These are phyloP conservation scores for Agrypnia vestita DNA, from an alignment of 1,140 invertebrate genomes.

Conservation along the genomic window DNA sequence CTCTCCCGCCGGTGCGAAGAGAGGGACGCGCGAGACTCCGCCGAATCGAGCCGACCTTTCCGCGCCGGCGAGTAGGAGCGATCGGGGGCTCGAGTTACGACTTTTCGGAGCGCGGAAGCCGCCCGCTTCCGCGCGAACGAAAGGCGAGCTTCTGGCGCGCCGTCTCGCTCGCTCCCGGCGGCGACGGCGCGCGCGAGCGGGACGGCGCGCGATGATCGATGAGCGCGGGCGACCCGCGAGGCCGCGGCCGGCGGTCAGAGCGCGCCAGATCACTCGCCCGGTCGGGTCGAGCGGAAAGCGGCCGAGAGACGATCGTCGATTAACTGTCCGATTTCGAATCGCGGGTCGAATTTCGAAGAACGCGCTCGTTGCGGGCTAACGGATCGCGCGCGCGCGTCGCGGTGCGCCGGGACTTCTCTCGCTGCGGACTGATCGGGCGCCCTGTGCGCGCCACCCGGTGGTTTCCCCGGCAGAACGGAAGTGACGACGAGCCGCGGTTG, in stretches of 20 bases:
- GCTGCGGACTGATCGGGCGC: not conserved
- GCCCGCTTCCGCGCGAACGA: constrained; percentile 58
- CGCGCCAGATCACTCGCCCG: constrained; percentile 27
- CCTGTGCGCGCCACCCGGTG: not conserved
- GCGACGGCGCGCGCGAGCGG: not conserved
- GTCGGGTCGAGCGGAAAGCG: constrained; percentile 53
- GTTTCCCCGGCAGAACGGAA: constrained; percentile 31
- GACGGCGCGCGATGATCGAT: constrained; percentile 53
- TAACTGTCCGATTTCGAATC: constrained; percentile 29
- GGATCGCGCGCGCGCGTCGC: constrained; percentile 42
- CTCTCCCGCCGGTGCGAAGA: constrained; percentile 68
- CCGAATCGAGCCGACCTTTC: constrained; percentile 46
- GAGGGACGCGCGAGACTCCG: constrained; percentile 12
- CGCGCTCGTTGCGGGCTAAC: constrained; percentile 29
- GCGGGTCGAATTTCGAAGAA: constrained; percentile 36
- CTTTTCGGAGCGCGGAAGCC: constrained; percentile 30
- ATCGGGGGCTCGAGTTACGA: constrained; percentile 46
- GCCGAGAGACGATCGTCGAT: constrained; percentile 55
- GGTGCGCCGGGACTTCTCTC: not conserved
- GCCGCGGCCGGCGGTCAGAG: not conserved
- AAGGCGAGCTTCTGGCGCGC: constrained; percentile 51
- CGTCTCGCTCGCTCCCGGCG: constrained; percentile 4
- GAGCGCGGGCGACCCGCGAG: constrained; percentile 40
- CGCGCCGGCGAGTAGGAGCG: constrained; percentile 21
- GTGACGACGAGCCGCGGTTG: constrained; percentile 31